Evolutionary conservation across 2,113 vertebrate species (phyloP), one percentile per base, ranked within the genome.

Genomic region (Sander vitreus): DNA sequence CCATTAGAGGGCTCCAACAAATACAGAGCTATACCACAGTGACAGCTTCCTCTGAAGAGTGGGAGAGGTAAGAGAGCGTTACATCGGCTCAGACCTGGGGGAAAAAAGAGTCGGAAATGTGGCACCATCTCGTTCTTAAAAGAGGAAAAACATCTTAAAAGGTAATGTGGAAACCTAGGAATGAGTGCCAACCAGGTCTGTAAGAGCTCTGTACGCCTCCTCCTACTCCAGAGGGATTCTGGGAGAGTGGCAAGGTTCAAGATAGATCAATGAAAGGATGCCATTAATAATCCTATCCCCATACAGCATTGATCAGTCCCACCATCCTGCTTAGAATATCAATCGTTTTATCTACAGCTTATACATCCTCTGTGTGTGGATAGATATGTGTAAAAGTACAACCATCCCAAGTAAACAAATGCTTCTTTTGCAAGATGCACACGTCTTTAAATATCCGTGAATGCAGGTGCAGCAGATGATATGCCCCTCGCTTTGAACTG

Each of bases 221-320:
- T 86, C 87, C 72, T 65, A n/a, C 86, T 57, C 86, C 74, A 71
- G 64, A 84, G 81, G 79, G 83, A 89, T 66, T 88, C 57, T 78
- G 73, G 58, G 74, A 89, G 78, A 88, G 78, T 87, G 87, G 92
- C 81, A 90, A 82, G 86, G 73, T 89, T 90, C 85, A 85, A 73
- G 81, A 81, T 30, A 67, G 83, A 92, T 91, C 87, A 89, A 93
- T 91, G 69, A 63, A 81, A 69, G 71, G 88, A 83, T 89, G 76
- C 88, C 88, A 93, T 90, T 90, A 89, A 92, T 89, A 89, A 92
- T 92, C 89, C 81, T 67, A 83, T 90, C 78, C 82, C 83, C 85
- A 91, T 81, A 84, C 78, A 76, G 86, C 84, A 93, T 93, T 90
- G 91, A 92, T 93, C 91, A 93, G 88, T 92, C 85, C 92, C 89